phyloP scores from a whole-genome alignment of 2,888 invertebrate species.

The Ormyrus rosae region DNA sequence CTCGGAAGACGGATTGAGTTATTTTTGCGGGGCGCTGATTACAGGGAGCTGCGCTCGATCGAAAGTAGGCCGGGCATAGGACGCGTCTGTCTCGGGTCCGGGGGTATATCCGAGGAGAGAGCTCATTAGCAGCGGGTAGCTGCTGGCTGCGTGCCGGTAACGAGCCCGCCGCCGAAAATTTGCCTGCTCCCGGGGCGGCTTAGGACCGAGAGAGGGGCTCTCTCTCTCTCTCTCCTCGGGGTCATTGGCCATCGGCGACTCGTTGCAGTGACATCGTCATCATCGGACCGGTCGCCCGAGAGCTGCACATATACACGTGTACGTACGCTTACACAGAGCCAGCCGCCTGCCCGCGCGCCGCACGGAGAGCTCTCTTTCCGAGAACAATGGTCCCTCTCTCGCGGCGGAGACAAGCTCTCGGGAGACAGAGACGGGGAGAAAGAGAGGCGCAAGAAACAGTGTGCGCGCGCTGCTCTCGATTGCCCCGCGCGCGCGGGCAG shows the following conservation, averaged over 20 bases:
- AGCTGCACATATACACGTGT: constrained; percentile 40
- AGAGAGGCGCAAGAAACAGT: constrained; percentile 46
- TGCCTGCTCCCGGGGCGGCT: not conserved
- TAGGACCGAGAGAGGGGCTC: too few species aligned
- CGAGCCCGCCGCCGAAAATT: constrained; percentile 57
- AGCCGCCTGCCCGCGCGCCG: too few species aligned
- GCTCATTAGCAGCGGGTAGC: constrained; percentile 69
- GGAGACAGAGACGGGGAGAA: constrained; percentile 55
- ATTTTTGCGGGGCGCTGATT: constrained; percentile 51
- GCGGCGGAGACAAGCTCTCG: constrained; percentile 36
- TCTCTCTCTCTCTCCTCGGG: constrained; percentile 9
- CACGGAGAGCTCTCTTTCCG: constrained; percentile 41
- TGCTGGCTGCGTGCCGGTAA: constrained; percentile 71
- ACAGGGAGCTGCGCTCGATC: constrained; percentile 66
- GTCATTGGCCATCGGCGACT: constrained; percentile 53
- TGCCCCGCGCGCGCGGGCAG: too few species aligned
- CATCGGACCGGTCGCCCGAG: constrained; percentile 44
- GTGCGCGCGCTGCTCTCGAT: not conserved
- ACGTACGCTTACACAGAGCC: constrained; percentile 61
- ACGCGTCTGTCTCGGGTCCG: too few species aligned
- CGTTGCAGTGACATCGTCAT: constrained; percentile 53
- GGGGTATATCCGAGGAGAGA: constrained; percentile 49
- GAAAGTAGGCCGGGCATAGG: too few species aligned
- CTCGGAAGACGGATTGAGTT: too few species aligned
- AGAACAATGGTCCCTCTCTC: constrained; percentile 60